phyloP scores from a whole-genome alignment of 2,113 vertebrate species.

The Gadus chalcogrammus region DNA sequence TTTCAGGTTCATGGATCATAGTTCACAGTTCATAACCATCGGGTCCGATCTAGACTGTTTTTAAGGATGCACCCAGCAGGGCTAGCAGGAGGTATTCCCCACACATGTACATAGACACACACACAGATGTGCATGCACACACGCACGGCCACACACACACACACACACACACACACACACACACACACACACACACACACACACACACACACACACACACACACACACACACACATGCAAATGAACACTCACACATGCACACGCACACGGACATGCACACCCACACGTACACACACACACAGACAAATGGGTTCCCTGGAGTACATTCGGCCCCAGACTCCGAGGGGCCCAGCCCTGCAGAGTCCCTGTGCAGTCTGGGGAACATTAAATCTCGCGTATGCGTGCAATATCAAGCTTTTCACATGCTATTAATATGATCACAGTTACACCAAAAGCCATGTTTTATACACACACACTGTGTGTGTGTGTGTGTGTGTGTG shows the following conservation, averaged over 20 bases:
- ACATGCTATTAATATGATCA: neutral
- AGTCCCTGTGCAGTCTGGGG: slow-evolving; percentile 27
- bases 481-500: no score
- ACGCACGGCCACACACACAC: neutral
- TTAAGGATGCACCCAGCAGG: no score
- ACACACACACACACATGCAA: neutral
- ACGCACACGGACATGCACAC: neutral
- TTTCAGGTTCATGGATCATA: no score
- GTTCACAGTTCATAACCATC: no score
- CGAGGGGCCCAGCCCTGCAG: slow-evolving; percentile 36
- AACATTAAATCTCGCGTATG: slow-evolving; percentile 36
- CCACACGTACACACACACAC: slow-evolving; percentile 4
- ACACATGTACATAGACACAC: no score
- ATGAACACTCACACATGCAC: neutral
- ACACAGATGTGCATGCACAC: neutral
- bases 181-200: slow-evolving; percentile 6
- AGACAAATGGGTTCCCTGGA: slow-evolving; percentile 36
- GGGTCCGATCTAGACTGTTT: no score
- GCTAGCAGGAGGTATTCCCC: no score
- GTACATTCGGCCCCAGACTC: slow-evolving; percentile 39
- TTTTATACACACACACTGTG: no score
- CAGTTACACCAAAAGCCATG: no score
- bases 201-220: neutral
- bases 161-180: neutral
- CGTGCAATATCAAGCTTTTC: neutral